phyloP scores from a whole-genome alignment of 1,140 invertebrate species.

The Pomacea maculata region DNA sequence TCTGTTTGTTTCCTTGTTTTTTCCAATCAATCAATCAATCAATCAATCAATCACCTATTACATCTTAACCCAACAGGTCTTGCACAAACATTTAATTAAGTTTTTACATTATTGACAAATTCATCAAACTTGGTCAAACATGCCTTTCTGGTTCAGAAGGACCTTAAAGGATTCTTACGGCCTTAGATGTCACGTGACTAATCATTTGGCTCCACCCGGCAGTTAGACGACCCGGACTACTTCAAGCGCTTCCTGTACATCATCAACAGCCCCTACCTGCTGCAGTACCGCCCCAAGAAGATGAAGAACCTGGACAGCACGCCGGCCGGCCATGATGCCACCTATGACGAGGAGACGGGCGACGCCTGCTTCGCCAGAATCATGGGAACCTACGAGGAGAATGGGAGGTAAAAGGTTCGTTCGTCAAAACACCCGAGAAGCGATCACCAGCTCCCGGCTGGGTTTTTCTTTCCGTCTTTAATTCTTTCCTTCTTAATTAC shows the following conservation, averaged over 20 bases:
- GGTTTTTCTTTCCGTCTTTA: background rate
- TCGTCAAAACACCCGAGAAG: no score
- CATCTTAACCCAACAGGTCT: background rate
- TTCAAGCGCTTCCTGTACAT: constrained; percentile 37
- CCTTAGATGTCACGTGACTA: background rate
- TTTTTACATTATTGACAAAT: background rate
- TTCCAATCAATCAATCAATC: no score
- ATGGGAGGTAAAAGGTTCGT: background rate
- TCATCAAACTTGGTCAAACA: background rate
- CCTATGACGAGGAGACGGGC: constrained; percentile 48
- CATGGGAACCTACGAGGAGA: constrained; percentile 39
- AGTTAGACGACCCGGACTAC: constrained; percentile 34
- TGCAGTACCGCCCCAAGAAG: constrained; percentile 31
- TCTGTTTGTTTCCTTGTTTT: no score
- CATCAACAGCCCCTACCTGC: constrained; percentile 44
- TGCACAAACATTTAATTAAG: background rate
- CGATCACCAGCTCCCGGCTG: no score
- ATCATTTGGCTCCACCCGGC: constrained; percentile 15
- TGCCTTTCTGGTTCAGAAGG: background rate
- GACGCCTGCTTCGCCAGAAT: constrained; percentile 49
- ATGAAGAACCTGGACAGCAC: constrained; percentile 24
- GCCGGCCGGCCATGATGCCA: constrained; percentile 23
- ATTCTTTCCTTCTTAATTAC: no score
- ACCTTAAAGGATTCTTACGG: background rate
- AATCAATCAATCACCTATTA: background rate